phyloP scores from a whole-genome alignment of 2,113 vertebrate species.

The Ailurus styani region DNA sequence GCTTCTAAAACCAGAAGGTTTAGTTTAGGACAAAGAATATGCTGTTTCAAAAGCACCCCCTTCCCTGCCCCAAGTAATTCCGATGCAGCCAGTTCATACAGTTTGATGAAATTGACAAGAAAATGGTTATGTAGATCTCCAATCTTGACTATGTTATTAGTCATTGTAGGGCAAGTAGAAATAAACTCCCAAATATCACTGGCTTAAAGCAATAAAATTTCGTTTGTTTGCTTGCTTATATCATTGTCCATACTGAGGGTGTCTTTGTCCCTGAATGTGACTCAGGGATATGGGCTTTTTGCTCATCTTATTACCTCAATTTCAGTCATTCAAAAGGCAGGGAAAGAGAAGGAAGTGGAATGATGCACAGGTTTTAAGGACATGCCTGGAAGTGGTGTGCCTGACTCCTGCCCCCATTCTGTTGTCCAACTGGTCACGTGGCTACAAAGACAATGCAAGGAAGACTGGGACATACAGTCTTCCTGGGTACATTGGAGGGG shows the following conservation, averaged over 20 bases:
- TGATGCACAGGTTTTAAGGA: accelerated
- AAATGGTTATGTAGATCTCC: background rate
- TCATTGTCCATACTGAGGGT: background rate
- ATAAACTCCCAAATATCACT: background rate
- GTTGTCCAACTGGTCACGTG: background rate
- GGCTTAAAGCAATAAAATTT: background rate
- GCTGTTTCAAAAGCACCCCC: background rate
- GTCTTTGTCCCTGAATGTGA: background rate
- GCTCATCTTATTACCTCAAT: background rate
- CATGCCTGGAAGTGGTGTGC: background rate
- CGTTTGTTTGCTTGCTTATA: background rate
- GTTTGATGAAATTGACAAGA: background rate
- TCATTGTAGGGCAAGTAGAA: background rate
- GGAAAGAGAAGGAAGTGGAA: background rate
- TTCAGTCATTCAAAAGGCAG: background rate
- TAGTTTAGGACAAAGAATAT: background rate
- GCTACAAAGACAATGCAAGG: background rate
- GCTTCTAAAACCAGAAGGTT: background rate
- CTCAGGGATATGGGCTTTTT: background rate
- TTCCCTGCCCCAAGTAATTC: background rate
- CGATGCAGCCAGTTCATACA: background rate
- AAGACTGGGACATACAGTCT: background rate
- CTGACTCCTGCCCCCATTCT: background rate
- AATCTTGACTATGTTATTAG: background rate
- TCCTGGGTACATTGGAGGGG: background rate